Conservation (phyloP, 2,888 invertebrate genomes). For the Pyrochroa serraticornis region DNA sequence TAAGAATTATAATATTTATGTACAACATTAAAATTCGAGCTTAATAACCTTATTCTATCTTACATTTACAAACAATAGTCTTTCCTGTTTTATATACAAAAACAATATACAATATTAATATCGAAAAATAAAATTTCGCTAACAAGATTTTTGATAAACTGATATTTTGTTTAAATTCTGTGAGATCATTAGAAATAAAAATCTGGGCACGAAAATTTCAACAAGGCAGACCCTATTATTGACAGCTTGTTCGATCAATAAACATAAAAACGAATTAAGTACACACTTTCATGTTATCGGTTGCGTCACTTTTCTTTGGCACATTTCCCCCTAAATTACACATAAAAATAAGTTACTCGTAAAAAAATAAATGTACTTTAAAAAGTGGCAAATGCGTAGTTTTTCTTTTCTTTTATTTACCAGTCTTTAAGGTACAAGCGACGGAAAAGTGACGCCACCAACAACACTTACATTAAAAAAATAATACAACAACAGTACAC, state of each 20-base stretch:
- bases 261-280: constrained; percentile 15
- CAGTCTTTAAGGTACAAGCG: constrained; percentile 26
- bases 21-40: constrained; percentile 51
- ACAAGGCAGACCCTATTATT: constrained; percentile 15
- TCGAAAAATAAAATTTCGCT: constrained; percentile 20
- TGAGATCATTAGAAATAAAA: constrained; percentile 24
- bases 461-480: constrained; percentile 20
- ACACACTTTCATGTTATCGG: constrained; percentile 15
- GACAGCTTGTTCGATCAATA: neutral
- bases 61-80: constrained; percentile 52
- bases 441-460: constrained; percentile 12
- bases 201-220: constrained; percentile 17
- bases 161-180: constrained; percentile 12
- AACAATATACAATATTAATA: constrained; percentile 44
- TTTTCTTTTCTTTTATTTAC: constrained; percentile 7
- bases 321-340: constrained; percentile 33
- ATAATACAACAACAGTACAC: constrained; percentile 45
- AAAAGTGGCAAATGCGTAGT: constrained; percentile 21
- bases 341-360: constrained; percentile 9
- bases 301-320: constrained; percentile 45
- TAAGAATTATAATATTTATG: constrained; percentile 51
- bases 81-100: constrained; percentile 47
- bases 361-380: constrained; percentile 29
- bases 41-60: constrained; percentile 45
- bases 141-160: constrained; percentile 2